Evolutionary conservation across 1,140 invertebrate genomes (phyloP).

Genomic region (Aphaenogaster rudis): DNA sequence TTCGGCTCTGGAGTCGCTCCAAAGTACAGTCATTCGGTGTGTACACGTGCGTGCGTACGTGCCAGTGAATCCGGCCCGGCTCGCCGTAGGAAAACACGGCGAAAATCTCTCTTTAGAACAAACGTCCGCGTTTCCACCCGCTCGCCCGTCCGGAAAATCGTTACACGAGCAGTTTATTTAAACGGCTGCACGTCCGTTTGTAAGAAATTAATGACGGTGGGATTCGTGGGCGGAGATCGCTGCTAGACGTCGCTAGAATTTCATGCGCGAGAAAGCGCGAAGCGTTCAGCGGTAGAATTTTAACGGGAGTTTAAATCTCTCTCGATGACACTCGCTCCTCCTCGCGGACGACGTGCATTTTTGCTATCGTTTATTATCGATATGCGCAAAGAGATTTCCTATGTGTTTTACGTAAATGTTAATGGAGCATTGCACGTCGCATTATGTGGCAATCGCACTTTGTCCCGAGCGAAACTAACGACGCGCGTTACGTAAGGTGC

Average conservation of each 20-base stretch:
- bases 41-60: constrained; percentile 24
- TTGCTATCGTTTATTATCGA: neutral
- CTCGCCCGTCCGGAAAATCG: constrained; percentile 50
- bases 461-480: constrained; percentile 40
- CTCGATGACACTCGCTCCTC: neutral
- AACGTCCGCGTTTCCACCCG: constrained; percentile 29
- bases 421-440: neutral
- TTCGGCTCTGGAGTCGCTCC: constrained; percentile 55
- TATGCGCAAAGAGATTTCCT: neutral
- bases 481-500: constrained; percentile 38
- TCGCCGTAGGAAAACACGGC: constrained; percentile 55
- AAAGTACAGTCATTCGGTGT: constrained; percentile 50
- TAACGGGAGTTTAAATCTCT: neutral
- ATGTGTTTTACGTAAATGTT: constrained; percentile 15
- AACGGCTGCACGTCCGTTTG: constrained; percentile 44
- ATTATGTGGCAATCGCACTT: constrained; percentile 24
- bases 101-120: constrained; percentile 59
- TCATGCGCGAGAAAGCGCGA: constrained; percentile 33
- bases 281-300: neutral
- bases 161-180: constrained; percentile 60
- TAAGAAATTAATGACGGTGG: constrained; percentile 57
- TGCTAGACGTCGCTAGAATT: constrained; percentile 23
- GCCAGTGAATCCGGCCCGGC: constrained; percentile 27
- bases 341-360: neutral
- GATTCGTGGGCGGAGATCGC: constrained; percentile 33